These are phyloP conservation scores for Zaprionus ornatus DNA, from an alignment of 1,140 invertebrate genomes.

Conservation along the genomic window DNA sequence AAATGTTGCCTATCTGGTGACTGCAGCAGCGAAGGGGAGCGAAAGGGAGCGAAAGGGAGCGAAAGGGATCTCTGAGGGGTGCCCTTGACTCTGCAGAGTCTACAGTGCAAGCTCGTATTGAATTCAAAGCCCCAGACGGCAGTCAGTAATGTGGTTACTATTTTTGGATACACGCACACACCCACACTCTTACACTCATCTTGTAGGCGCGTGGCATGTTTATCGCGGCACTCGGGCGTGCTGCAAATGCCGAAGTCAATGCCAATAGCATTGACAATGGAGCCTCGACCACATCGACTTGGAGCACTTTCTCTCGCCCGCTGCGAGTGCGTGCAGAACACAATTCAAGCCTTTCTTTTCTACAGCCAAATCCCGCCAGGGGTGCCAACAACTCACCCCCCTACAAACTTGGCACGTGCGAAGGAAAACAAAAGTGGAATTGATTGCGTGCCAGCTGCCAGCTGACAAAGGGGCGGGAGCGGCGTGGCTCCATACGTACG, in stretches of 20 bases:
- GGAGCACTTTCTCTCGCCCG: background rate
- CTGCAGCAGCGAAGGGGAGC: background rate
- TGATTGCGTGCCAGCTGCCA: constrained; percentile 75
- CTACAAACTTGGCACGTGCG: constrained; percentile 37
- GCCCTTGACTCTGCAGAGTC: background rate
- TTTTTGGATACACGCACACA: background rate
- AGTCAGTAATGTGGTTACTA: constrained; percentile 21
- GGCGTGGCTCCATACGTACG: constrained; percentile 23
- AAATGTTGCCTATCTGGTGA: background rate
- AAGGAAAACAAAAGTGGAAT: constrained; percentile 60
- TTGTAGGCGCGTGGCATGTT: constrained; percentile 46
- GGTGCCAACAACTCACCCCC: background rate
- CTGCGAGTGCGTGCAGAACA: constrained; percentile 18
- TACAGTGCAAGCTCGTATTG: constrained; percentile 21
- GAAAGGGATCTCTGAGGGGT: background rate
- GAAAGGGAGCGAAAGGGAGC: too few relatives aligned
- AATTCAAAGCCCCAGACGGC: constrained; percentile 7
- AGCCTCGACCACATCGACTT: background rate
- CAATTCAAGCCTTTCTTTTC: constrained; percentile 47
- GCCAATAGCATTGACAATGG: constrained; percentile 31
- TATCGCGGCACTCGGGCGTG: constrained; percentile 49
- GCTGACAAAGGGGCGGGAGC: background rate
- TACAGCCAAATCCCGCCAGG: background rate
- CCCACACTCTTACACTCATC: background rate
- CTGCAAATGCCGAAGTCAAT: constrained; percentile 64